phyloP scores from a whole-genome alignment of 2,888 invertebrate genomes.

The Aspidiotus rigidus region DNA sequence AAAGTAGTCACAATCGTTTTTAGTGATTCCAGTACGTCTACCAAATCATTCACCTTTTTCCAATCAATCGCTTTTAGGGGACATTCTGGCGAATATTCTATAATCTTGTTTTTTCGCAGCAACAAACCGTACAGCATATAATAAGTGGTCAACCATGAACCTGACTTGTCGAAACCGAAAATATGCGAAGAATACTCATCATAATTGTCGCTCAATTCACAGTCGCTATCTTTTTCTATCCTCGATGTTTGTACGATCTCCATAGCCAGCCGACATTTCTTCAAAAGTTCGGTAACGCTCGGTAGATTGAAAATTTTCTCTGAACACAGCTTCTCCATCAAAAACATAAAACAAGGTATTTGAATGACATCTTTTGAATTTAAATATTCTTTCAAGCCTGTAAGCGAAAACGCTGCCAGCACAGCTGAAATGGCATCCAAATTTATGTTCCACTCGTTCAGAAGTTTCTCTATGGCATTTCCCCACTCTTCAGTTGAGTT shows the following conservation, averaged over 20 bases:
- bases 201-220: slow-evolving; percentile 21
- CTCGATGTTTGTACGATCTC: slow-evolving; percentile 41
- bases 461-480: slow-evolving; percentile 42
- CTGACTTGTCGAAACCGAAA: slow-evolving; percentile 37
- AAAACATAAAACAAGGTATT: slow-evolving; percentile 46
- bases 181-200: slow-evolving; percentile 38
- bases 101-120: slow-evolving; percentile 42
- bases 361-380: slow-evolving; percentile 42
- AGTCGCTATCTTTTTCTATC: neutral
- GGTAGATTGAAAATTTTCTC: slow-evolving; percentile 44
- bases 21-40: slow-evolving; percentile 46
- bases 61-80: slow-evolving; percentile 44
- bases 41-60: slow-evolving; percentile 45
- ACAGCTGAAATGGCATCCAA: slow-evolving; percentile 44
- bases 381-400: slow-evolving; percentile 42
- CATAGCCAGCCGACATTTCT: slow-evolving; percentile 42
- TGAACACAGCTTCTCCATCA: slow-evolving; percentile 42
- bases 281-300: slow-evolving; percentile 42
- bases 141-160: slow-evolving; percentile 46
- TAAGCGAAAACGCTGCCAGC: slow-evolving; percentile 43
- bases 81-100: slow-evolving; percentile 42
- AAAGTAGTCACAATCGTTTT: slow-evolving; percentile 47
- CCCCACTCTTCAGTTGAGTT: slow-evolving; percentile 44
- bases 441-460: slow-evolving; percentile 45
- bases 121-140: slow-evolving; percentile 45